A percentile compares a stretch with the other conserved stretches of the same genome.
Evolutionary conservation across 1,140 invertebrate genomes (phyloP).

Genomic region (Drosophila gunungcola): DNA sequence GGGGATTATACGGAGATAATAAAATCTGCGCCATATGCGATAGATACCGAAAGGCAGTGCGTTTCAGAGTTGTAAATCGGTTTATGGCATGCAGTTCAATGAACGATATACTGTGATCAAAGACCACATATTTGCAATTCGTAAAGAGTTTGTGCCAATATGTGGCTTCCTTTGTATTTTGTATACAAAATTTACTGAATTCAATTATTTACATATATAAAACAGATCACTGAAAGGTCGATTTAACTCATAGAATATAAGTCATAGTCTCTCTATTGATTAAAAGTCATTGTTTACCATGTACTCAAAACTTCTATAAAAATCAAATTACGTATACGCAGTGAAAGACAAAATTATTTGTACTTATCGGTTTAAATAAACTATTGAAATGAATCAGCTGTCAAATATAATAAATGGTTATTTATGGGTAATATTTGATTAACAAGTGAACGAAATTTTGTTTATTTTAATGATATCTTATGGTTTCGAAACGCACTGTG

Average conservation of each 20-base stretch:
- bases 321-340: conserved; percentile 5
- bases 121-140: conserved; percentile 9
- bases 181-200: neutral
- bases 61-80: conserved; percentile 28
- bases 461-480: neutral
- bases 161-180: neutral
- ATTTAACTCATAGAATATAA: no score
- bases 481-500: neutral
- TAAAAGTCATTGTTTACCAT: neutral
- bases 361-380: neutral
- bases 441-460: no score
- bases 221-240: no score
- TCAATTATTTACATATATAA: no score
- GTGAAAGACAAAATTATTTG: neutral
- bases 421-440: neutral
- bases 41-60: conserved; percentile 38
- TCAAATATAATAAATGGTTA: conserved; percentile 20
- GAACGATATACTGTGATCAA: conserved; percentile 18
- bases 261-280: neutral
- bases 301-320: neutral
- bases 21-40: conserved; percentile 70
- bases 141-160: neutral
- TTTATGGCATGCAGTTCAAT: conserved; percentile 24
- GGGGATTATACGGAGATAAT: conserved; percentile 55
- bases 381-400: conserved; percentile 18